Percentiles rank a stretch among this genome's conserved stretches.
Conservation (phyloP, 2,888 invertebrate species). For the Himalopsyche anomala region DNA sequence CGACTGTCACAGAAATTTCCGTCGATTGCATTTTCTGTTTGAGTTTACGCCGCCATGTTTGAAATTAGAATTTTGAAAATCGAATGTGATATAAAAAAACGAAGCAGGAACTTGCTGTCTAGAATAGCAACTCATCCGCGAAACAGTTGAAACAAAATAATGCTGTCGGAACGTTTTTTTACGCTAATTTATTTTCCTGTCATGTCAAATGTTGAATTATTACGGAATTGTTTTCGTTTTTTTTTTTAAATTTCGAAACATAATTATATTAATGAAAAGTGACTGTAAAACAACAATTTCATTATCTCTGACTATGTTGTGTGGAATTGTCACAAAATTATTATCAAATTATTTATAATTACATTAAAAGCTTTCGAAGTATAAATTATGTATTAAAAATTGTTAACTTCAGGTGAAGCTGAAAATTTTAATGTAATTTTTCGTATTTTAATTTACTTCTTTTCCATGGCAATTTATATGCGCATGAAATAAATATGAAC, state of each 20-base stretch:
- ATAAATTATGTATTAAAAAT: no score
- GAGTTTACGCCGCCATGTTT: slow-evolving; percentile 10
- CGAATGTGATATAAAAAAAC: slow-evolving; percentile 23
- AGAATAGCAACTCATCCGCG: slow-evolving; percentile 24
- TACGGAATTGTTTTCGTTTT: not conserved
- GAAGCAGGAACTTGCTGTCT: slow-evolving; percentile 48
- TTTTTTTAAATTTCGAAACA: not conserved
- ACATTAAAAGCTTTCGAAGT: no score
- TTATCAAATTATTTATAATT: no score
- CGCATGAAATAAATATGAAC: no score
- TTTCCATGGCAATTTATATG: no score
- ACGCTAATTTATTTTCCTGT: slow-evolving; percentile 20
- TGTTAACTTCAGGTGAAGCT: no score
- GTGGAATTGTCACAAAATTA: no score
- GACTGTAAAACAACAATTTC: not conserved
- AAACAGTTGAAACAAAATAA: slow-evolving; percentile 43
- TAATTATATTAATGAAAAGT: not conserved
- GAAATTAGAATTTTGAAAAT: slow-evolving; percentile 30
- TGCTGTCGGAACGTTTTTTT: slow-evolving; percentile 1
- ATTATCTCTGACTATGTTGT: not conserved
- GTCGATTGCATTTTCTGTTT: slow-evolving; percentile 22
- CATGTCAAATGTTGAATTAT: slow-evolving; percentile 26
- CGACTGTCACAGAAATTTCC: slow-evolving; percentile 21
- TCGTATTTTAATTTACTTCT: no score
- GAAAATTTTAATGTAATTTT: no score